Evolutionary conservation across 1,140 invertebrate species (phyloP).

Genomic region (Drosophila sp.): DNA sequence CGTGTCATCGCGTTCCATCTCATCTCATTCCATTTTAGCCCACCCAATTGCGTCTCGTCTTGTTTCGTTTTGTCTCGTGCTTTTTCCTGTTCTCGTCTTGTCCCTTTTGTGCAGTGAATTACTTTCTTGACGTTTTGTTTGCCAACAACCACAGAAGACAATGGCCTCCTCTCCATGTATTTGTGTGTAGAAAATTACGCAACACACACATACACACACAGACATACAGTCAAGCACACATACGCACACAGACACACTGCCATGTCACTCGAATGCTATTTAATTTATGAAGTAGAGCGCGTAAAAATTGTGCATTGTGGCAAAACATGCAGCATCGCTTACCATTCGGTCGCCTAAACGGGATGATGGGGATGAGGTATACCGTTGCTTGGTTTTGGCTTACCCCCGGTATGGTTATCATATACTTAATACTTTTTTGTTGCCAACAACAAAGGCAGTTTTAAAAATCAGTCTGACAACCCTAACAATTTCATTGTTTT

Average conservation of each 20-base stretch:
- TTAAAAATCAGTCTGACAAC: slow-evolving; percentile 64
- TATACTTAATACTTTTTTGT: slow-evolving; percentile 65
- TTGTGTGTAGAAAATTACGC: slow-evolving; percentile 43
- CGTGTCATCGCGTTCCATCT: slow-evolving; percentile 21
- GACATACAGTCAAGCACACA: slow-evolving; percentile 1
- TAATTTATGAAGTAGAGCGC: slow-evolving; percentile 83
- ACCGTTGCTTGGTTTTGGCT: neutral
- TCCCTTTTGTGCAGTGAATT: slow-evolving; percentile 68
- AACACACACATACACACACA: slow-evolving; percentile 21
- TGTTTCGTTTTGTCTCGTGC: neutral
- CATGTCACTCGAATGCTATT: slow-evolving; percentile 70
- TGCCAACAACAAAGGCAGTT: slow-evolving; percentile 71
- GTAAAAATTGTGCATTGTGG: slow-evolving; percentile 81
- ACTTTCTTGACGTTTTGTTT: slow-evolving; percentile 80
- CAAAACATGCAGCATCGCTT: slow-evolving; percentile 50
- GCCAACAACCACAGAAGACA: slow-evolving; percentile 76
- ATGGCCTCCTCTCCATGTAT: slow-evolving; percentile 43
- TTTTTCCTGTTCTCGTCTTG: slow-evolving; percentile 38
- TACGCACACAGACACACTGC: slow-evolving; percentile 21
- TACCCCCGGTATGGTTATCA: slow-evolving; percentile 52
- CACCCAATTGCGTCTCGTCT: slow-evolving; percentile 15
- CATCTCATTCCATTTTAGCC: slow-evolving; percentile 2
- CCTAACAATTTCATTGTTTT: slow-evolving; percentile 45
- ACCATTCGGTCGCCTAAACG: slow-evolving; percentile 23
- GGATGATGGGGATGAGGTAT: neutral